phyloP scores from a whole-genome alignment of 2,888 invertebrate species.

The Coelopa pilipes region DNA sequence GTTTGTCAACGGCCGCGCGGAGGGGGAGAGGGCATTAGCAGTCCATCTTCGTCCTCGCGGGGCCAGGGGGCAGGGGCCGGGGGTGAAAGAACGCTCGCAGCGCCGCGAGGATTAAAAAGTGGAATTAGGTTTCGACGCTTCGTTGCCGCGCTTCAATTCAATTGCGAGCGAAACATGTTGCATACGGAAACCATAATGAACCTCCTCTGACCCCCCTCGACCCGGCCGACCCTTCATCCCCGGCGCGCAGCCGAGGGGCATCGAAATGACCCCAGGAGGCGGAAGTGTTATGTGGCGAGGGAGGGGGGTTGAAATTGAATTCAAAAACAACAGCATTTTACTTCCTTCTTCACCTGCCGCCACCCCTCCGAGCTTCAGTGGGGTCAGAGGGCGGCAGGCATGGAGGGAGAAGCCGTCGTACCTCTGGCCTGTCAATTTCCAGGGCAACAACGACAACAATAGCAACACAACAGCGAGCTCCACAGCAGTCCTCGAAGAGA shows the following conservation, averaged over 20 bases:
- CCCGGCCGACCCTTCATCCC: too few species aligned
- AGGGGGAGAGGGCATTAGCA: not conserved
- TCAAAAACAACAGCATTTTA: slow-evolving; percentile 32
- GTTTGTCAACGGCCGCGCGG: not conserved
- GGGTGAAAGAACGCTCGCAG: not conserved
- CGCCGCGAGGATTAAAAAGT: slow-evolving; percentile 26
- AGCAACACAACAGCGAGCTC: too few species aligned
- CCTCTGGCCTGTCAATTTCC: too few species aligned
- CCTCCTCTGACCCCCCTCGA: not conserved
- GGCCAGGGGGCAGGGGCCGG: not conserved
- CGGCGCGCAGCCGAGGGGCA: too few species aligned
- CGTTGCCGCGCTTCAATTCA: slow-evolving; percentile 32
- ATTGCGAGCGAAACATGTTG: slow-evolving; percentile 35
- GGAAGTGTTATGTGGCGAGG: not conserved
- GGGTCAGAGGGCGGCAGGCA: not conserved
- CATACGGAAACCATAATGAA: slow-evolving; percentile 34
- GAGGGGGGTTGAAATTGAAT: slow-evolving; percentile 15
- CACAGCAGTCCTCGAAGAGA: too few species aligned
- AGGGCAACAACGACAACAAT: too few species aligned
- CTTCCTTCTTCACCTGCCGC: slow-evolving; percentile 4
- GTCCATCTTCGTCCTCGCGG: slow-evolving; percentile 9
- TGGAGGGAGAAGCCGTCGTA: not conserved
- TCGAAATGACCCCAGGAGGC: too few species aligned
- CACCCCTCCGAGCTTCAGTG: too few species aligned
- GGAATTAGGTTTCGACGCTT: slow-evolving; percentile 31